Base-by-base conservation (phyloP, 2,113 vertebrate genomes). In the Heliornis fulica region DNA sequence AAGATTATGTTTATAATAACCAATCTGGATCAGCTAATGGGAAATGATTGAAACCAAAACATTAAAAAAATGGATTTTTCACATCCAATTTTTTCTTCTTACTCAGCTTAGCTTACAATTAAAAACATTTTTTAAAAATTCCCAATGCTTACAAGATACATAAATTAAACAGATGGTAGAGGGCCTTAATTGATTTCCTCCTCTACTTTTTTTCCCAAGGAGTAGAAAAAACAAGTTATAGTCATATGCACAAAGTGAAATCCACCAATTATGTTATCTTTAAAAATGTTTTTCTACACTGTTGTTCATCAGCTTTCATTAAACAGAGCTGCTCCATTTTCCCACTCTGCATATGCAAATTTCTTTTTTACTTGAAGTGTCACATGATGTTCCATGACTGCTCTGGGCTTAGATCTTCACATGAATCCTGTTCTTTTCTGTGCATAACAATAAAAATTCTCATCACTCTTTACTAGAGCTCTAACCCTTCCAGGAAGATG, bases 121-220 rank as follows among this genome's bases (percentile, higher is more conserved):
- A 38, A 86, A 94, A 90, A 51, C 13, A 82, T 77, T 84, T 84
- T 90, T 84, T 90, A 25, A 83, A 80, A 17, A 38, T 64, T 83
- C 21, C 7, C 20, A 48, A 0, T 54, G 28, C 5, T 87, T 94
- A 14, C 57, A n/a, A 46, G 64, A 74, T 69, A 8, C 6, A 74
- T 13, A 87, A 79, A 88, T 83, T 82, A 86, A 76, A 0, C 1
- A 63, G 8, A 68, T 54, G 19, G 8, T n/a, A 80, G 17, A 64
- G 2, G 3, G 9, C 8, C 32, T 59, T 72, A 76, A 75, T 3
- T 38, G 38, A 63, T 5, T 21, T 8, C 8, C 8, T 1, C 6
- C 9, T 2, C 2, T 1, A 3, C 8, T 5, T 5, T 26, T 18
- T 64, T 61, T 53, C 23, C 1, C 23, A 53, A 68, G 21, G 8